phyloP scores from a whole-genome alignment of 2,797 vertebrate species.

The Urocyon cinereoargenteus region DNA sequence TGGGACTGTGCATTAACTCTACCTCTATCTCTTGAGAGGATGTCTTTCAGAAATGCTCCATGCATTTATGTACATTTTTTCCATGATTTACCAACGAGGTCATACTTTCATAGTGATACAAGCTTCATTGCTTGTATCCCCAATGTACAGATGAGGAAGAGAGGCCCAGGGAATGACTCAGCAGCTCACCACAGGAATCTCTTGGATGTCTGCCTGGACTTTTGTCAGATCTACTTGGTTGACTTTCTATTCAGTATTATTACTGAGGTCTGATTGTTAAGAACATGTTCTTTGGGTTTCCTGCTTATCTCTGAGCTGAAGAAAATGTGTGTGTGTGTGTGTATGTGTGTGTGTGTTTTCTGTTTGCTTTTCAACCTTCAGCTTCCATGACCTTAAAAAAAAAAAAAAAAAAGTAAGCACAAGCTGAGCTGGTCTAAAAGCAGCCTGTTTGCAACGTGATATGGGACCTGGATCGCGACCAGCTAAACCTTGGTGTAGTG shows the following conservation, averaged over 20 bases:
- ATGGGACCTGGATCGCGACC: constrained; percentile 58
- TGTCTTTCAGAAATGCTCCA: constrained; percentile 41
- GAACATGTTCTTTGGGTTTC: constrained; percentile 57
- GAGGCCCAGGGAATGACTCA: background rate
- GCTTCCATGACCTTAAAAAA: constrained; percentile 63
- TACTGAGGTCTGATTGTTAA: constrained; percentile 56
- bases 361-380: constrained; percentile 70
- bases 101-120: background rate
- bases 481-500: constrained; percentile 43
- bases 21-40: background rate
- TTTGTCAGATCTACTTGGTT: background rate
- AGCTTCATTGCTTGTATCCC: background rate
- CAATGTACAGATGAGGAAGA: constrained; percentile 16
- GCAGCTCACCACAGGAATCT: background rate
- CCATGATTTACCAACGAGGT: background rate
- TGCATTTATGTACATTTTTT: background rate
- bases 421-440: constrained; percentile 70
- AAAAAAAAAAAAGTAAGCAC: constrained; percentile 51
- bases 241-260: constrained; percentile 45
- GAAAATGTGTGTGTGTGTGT: background rate
- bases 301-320: constrained; percentile 60
- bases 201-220: background rate
- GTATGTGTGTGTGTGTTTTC: background rate
- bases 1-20: background rate
- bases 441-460: constrained; percentile 67